phyloP scores from a whole-genome alignment of 1,140 invertebrate species.

The Sminthurides bifidus region DNA sequence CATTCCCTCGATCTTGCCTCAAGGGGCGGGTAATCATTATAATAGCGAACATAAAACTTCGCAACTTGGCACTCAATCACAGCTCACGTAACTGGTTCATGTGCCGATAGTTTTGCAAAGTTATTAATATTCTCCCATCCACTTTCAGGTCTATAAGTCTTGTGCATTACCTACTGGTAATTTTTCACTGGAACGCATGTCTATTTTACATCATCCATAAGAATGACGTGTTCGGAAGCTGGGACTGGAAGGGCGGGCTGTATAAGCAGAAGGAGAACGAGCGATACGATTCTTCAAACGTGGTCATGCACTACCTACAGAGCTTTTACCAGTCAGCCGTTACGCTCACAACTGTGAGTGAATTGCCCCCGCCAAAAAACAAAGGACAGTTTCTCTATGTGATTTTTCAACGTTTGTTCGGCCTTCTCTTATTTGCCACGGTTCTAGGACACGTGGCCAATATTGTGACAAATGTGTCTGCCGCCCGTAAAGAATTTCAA shows the following conservation, averaged over 20 bases:
- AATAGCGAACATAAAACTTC: no score
- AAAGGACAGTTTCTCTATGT: conserved; percentile 85
- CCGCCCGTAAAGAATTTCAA: conserved; percentile 88
- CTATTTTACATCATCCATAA: conserved; percentile 91
- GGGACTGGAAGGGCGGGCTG: conserved; percentile 85
- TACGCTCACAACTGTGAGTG: conserved; percentile 77
- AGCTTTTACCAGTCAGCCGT: conserved; percentile 97
- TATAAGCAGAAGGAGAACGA: conserved; percentile 47
- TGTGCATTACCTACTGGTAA: conserved; percentile 91
- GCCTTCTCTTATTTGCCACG: conserved; percentile 78
- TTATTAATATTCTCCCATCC: not conserved
- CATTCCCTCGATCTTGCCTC: no score
- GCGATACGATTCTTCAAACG: conserved; percentile 61
- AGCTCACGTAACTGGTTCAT: no score
- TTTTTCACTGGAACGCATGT: conserved; percentile 99
- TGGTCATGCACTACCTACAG: conserved; percentile 87
- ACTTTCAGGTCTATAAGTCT: conserved; percentile 50
- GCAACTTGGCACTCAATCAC: no score
- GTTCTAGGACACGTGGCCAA: conserved; percentile 88
- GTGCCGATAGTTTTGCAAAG: no score
- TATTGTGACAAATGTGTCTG: conserved; percentile 88
- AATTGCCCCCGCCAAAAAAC: conserved; percentile 54
- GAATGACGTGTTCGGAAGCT: conserved; percentile 82
- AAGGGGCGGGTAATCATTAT: no score
- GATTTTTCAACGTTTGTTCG: conserved; percentile 77